Evolutionary conservation across 2,113 vertebrate species (phyloP).

Genomic region (Sitta europaea): DNA sequence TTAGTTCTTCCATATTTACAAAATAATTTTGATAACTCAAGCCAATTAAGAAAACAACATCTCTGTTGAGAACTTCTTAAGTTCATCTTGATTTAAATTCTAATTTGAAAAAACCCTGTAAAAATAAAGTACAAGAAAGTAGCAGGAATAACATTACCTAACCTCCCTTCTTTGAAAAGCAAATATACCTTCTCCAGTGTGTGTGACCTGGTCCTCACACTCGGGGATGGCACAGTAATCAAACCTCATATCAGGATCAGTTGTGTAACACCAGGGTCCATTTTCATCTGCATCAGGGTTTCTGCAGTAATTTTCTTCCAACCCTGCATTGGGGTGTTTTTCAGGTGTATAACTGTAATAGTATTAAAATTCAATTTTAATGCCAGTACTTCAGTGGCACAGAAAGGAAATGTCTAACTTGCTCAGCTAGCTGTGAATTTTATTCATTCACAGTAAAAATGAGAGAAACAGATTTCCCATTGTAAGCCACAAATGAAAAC

Average conservation of each 20-base stretch:
- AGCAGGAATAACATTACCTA: background rate
- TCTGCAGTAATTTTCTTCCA: conserved; percentile 89
- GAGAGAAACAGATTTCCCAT: background rate
- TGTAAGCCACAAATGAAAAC: background rate
- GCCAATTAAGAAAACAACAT: background rate
- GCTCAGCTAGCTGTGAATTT: background rate
- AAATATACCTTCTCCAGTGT: background rate
- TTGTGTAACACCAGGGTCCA: conserved; percentile 95
- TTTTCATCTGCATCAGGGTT: conserved; percentile 84
- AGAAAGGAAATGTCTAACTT: background rate
- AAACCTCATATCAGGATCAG: conserved; percentile 72
- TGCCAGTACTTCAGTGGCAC: background rate
- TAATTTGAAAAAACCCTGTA: background rate
- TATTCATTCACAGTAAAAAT: background rate
- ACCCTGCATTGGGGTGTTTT: conserved; percentile 18
- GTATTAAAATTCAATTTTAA: background rate
- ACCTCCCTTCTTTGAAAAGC: background rate
- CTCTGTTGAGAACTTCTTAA: background rate
- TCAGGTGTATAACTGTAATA: conserved; percentile 60
- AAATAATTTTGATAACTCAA: background rate
- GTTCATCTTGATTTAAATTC: background rate
- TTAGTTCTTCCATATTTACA: background rate
- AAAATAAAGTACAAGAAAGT: background rate
- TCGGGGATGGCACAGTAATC: conserved; percentile 85
- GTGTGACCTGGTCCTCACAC: conserved; percentile 67